Conservation (phyloP, 1,140 invertebrate genomes). For the Spodoptera frugiperda region DNA sequence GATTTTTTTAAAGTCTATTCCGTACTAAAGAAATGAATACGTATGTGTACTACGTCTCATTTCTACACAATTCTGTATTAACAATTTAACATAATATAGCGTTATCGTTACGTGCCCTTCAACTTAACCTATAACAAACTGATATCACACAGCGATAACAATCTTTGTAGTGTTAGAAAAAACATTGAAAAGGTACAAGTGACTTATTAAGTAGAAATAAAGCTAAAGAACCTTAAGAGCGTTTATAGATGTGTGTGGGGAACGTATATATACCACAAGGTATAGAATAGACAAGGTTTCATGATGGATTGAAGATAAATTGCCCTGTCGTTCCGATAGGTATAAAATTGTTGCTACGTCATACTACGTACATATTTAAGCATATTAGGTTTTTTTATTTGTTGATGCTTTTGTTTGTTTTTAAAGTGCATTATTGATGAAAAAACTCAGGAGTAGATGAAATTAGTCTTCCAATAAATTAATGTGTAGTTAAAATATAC, state of each 20-base stretch:
- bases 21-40: too few relatives aligned
- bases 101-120: not conserved
- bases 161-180: not conserved
- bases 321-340: not conserved
- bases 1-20: too few relatives aligned
- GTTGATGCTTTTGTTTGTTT: not conserved
- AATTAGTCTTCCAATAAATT: conserved; percentile 1
- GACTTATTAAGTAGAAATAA: not conserved
- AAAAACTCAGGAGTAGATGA: too few relatives aligned
- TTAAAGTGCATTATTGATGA: not conserved
- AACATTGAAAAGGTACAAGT: not conserved
- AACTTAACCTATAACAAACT: conserved; percentile 17
- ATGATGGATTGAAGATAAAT: conserved; percentile 68
- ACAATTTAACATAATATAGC: too few relatives aligned
- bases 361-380: conserved; percentile 12
- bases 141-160: not conserved
- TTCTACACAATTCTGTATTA: too few relatives aligned
- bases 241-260: conserved; percentile 30
- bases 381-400: conserved; percentile 3
- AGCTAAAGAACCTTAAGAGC: not conserved
- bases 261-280: conserved; percentile 43
- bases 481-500: not conserved
- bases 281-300: conserved; percentile 16
- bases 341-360: conserved; percentile 35
- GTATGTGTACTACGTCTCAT: too few relatives aligned